Base-by-base conservation (phyloP, 2,113 vertebrate genomes). In the Daboia siamensis region DNA sequence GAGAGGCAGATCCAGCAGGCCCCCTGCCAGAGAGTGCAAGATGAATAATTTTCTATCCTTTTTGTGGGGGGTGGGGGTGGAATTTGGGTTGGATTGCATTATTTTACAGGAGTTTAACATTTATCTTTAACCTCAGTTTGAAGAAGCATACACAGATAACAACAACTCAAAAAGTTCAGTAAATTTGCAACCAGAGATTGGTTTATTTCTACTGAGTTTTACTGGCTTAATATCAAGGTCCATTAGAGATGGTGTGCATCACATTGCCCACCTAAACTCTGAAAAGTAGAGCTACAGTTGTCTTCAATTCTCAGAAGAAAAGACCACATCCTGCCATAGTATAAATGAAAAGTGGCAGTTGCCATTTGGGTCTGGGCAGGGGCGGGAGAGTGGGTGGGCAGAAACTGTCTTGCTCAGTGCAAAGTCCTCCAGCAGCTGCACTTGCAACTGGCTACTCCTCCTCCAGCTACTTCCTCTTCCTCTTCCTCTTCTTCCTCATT, bases 31-130 rank as follows among this genome's bases (percentile, higher is more conserved):
- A 80, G 33, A 80, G 74, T 80, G 44, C 17, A 80, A 44, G 74
- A 1, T 80, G 33, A 80, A 80, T 8, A 9, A 3, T 7, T 74
- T 74, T 21, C 2, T 44, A 9, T 80, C 33, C 7, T 80, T 44
- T 39, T 80, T 80, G 6, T n/a, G 3, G 0, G 10, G 9, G 1
- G 24, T 5, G 2, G 12, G 15, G 5, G 5, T 17, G 12, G n/a
- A 74, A 5, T 39, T 74, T 64, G 64, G 29, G 29, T 69, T 74
- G 10, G n/a, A 33, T 33, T 74, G 5, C 0, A 74, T 33, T 74
- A 33, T 74, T 33, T 33, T 74, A 74, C n/a, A 74, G 12, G n/a
- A 17, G 5, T 74, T 33, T 17, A 33, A 33, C 13, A 74, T 74
- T 74, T 74, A 74, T 33, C 17, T 33, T 5, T n/a, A 74, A 74